phyloP scores from a whole-genome alignment of 92 coral and sea anemone genomes.

The Epizoanthus illoricatus region DNA sequence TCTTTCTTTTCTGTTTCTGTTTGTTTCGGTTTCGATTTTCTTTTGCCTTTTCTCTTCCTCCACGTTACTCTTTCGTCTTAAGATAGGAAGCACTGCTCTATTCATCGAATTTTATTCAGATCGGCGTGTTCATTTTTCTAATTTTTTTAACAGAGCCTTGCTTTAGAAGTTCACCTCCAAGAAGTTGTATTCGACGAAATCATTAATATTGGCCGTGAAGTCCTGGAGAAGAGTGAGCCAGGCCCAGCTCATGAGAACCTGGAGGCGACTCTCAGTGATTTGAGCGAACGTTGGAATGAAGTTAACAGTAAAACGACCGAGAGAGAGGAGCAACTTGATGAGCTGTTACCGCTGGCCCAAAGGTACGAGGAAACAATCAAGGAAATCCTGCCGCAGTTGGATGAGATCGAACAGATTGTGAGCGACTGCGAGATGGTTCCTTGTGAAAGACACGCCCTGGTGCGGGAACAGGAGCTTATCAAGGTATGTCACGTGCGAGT shows the following conservation, averaged over 20 bases:
- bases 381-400: conserved; percentile 72
- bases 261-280: conserved; percentile 55
- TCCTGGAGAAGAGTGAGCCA: conserved; percentile 74
- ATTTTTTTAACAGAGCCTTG: conserved; percentile 62
- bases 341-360: conserved; percentile 84
- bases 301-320: conserved; percentile 65
- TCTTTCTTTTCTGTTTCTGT: not conserved
- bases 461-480: conserved; percentile 71
- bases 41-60: not conserved
- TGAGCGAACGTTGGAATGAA: conserved; percentile 76
- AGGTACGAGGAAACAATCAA: conserved; percentile 75
- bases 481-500: conserved; percentile 55
- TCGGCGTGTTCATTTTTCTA: not conserved
- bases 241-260: conserved; percentile 72
- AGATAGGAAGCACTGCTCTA: too few relatives aligned
- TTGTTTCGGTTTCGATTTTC: not conserved
- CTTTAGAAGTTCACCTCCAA: conserved; percentile 74
- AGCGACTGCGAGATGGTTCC: conserved; percentile 72
- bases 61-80: not conserved
- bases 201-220: conserved; percentile 76
- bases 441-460: conserved; percentile 86
- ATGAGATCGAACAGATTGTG: conserved; percentile 82
- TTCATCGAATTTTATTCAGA: too few relatives aligned
- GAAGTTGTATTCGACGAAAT: conserved; percentile 82
- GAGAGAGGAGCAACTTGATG: conserved; percentile 86